These are phyloP conservation scores for Doryteuthis pealeii DNA, from an alignment of 1,140 invertebrate species.

Conservation along the genomic window DNA sequence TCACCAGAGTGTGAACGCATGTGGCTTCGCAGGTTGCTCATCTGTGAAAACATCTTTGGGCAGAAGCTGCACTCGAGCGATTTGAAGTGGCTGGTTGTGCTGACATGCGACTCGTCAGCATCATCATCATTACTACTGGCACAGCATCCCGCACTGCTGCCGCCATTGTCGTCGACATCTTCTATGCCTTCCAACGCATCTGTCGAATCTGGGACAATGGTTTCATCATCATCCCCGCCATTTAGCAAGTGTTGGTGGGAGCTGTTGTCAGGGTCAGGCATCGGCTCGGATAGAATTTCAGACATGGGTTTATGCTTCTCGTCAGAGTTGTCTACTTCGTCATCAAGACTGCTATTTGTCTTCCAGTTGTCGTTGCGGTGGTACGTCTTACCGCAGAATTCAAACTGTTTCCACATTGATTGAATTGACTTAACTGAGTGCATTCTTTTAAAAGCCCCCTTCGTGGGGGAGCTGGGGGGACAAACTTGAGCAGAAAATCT, in stretches of 20 bases:
- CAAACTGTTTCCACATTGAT: constrained; percentile 6
- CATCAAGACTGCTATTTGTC: background rate
- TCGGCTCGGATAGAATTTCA: background rate
- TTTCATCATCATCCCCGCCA: background rate
- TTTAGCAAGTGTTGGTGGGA: background rate
- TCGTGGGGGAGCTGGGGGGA: no score
- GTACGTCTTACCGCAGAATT: background rate
- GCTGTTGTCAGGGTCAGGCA: background rate
- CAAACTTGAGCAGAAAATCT: no score
- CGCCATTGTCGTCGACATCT: background rate
- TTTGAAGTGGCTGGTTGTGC: background rate
- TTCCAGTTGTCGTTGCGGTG: background rate
- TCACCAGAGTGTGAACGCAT: constrained; percentile 22
- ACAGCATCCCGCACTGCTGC: background rate
- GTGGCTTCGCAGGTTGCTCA: constrained; percentile 46
- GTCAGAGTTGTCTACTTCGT: no score
- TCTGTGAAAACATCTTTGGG: constrained; percentile 74
- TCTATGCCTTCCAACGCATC: background rate
- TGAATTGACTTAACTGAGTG: constrained; percentile 5
- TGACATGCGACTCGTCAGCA: background rate
- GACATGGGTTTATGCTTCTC: background rate
- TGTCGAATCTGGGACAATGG: background rate
- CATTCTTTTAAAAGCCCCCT: no score
- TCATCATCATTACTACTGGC: background rate
- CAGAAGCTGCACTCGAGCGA: constrained; percentile 11